Percentiles rank a stretch among this genome's conserved stretches.
Conservation (phyloP, 2,797 vertebrate genomes). For the Rhadinocentrus ornatus region DNA sequence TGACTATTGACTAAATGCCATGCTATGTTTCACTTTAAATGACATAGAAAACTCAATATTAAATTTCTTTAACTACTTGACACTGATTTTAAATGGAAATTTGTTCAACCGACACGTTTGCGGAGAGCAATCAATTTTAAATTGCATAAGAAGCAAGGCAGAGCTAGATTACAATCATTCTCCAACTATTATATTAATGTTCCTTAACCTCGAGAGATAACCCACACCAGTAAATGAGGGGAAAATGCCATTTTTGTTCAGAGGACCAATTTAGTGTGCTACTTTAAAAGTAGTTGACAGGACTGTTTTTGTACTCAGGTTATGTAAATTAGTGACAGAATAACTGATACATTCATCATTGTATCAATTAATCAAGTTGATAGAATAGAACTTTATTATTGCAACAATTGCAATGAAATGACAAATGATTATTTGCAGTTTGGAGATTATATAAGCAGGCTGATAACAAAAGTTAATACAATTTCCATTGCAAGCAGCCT, state of each 20-base stretch:
- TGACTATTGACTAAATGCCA: conserved; percentile 46
- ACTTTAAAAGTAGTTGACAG: conserved; percentile 30
- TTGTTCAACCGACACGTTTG: conserved; percentile 42
- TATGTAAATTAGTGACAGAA: conserved; percentile 44
- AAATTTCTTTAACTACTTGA: conserved; percentile 27
- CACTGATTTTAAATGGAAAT: conserved; percentile 37
- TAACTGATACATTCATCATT: not conserved
- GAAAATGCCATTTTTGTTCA: conserved; percentile 38
- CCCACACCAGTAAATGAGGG: conserved; percentile 26
- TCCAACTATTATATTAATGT: conserved; percentile 44
- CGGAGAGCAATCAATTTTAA: conserved; percentile 39
- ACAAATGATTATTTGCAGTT: conserved; percentile 5
- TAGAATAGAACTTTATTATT: too few relatives aligned
- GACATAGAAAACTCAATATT: conserved; percentile 30
- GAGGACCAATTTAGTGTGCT: conserved; percentile 36
- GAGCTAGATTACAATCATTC: conserved; percentile 46
- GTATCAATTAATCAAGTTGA: not conserved
- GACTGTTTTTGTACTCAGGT: conserved; percentile 30
- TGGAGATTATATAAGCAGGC: not conserved
- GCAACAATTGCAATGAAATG: too few relatives aligned
- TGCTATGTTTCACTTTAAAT: conserved; percentile 22
- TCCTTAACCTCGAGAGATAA: conserved; percentile 29
- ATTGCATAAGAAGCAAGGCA: conserved; percentile 39
- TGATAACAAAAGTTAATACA: not conserved
- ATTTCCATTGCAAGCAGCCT: not conserved